Percentiles rank a stretch among this genome's conserved stretches.
phyloP scores from a whole-genome alignment of 1,140 invertebrate genomes.

The Diachasmimorpha longicaudata region DNA sequence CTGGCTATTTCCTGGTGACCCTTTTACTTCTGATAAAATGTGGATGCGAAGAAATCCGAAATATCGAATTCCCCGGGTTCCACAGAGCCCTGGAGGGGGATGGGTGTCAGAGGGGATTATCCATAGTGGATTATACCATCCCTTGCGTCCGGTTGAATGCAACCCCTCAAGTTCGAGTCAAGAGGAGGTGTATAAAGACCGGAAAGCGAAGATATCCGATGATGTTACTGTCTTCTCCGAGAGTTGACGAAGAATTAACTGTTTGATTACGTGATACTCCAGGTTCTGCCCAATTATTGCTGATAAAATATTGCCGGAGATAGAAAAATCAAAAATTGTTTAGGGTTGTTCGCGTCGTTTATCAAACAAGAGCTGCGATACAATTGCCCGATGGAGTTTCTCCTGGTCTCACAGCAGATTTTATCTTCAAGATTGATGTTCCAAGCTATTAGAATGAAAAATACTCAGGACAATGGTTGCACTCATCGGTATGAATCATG shows the following conservation, averaged over 20 bases:
- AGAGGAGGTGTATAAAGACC: not conserved
- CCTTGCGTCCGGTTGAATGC: slow-evolving; percentile 5
- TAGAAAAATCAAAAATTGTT: too few species aligned
- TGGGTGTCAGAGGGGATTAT: slow-evolving; percentile 9
- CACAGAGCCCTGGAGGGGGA: not conserved
- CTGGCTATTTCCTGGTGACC: not conserved
- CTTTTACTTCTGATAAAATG: not conserved
- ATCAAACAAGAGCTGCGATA: too few species aligned
- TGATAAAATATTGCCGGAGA: too few species aligned
- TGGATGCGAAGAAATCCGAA: not conserved
- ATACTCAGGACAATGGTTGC: not conserved
- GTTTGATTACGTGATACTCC: too few species aligned
- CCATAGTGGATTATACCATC: slow-evolving; percentile 19
- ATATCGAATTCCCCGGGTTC: not conserved
- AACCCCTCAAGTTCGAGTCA: not conserved
- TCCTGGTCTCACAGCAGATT: too few species aligned
- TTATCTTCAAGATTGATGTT: not conserved
- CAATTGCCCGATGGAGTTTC: too few species aligned
- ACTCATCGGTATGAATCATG: not conserved
- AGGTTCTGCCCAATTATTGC: too few species aligned
- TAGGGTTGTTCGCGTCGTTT: too few species aligned
- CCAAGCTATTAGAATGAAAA: not conserved
- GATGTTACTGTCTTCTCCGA: not conserved
- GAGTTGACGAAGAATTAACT: too few species aligned
- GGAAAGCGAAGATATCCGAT: not conserved